phyloP scores from a whole-genome alignment of 2,797 vertebrate genomes.

The Argyrosomus regius region DNA sequence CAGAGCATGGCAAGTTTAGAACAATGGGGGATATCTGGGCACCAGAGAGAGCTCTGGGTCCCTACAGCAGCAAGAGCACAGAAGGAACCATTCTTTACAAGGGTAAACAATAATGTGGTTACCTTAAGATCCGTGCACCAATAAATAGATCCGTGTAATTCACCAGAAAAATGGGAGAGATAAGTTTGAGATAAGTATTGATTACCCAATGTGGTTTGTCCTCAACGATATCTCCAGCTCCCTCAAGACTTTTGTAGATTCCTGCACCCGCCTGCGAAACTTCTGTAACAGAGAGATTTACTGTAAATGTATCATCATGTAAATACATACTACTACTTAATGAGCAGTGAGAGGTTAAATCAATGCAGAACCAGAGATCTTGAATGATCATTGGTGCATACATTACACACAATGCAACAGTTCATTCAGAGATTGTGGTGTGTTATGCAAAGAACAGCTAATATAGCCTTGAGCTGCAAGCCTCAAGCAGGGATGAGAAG shows the following conservation, averaged over 20 bases:
- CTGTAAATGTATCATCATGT: conserved; percentile 25
- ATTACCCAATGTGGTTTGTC: conserved; percentile 98
- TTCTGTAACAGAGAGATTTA: conserved; percentile 86
- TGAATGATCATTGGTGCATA: background rate
- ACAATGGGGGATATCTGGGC: conserved; percentile 78
- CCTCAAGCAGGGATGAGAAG: background rate
- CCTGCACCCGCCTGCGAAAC: conserved; percentile 95
- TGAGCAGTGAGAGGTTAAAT: background rate
- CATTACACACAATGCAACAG: conserved; percentile 23
- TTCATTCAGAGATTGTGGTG: background rate
- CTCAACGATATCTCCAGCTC: conserved; percentile 97
- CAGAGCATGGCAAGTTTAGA: conserved; percentile 74
- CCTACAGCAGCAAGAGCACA: conserved; percentile 71
- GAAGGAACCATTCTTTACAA: conserved; percentile 67
- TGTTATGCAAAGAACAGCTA: background rate
- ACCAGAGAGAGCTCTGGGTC: conserved; percentile 64
- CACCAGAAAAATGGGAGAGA: conserved; percentile 34
- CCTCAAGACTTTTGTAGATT: conserved; percentile 95
- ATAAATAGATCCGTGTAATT: conserved; percentile 36
- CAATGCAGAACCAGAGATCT: background rate
- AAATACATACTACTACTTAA: background rate
- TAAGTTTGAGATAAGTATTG: conserved; percentile 44
- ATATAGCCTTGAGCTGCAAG: background rate
- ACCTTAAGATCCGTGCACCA: conserved; percentile 33
- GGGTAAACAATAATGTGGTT: conserved; percentile 57